A percentile compares a stretch with the other conserved stretches of the same genome.
phyloP scores from a whole-genome alignment of 2,888 invertebrate species.

The Zootermopsis nevadensis region DNA sequence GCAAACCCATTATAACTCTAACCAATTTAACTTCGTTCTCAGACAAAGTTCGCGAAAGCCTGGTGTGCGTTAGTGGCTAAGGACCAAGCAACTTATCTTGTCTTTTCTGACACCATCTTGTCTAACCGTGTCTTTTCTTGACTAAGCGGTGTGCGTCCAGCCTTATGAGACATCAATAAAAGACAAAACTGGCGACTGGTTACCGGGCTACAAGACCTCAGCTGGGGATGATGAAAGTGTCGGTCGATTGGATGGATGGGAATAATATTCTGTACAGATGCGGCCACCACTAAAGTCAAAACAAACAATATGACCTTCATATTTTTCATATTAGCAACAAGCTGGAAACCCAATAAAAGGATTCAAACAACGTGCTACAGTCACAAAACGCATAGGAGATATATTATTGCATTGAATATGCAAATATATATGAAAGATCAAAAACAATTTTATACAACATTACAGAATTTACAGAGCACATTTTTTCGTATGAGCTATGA shows the following conservation, averaged over 20 bases:
- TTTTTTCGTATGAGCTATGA: neutral
- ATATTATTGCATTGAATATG: neutral
- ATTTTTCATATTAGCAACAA: neutral
- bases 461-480: too few relatives aligned
- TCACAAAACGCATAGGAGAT: neutral
- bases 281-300: neutral
- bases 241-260: neutral
- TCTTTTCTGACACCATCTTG: too few relatives aligned
- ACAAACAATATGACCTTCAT: neutral
- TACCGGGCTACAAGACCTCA: neutral
- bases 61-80: too few relatives aligned
- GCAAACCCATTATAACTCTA: too few relatives aligned
- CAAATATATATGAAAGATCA: neutral
- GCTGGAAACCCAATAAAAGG: too few relatives aligned
- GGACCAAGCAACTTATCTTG: too few relatives aligned
- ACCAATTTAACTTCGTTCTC: too few relatives aligned
- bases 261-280: conserved; percentile 14
- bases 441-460: neutral
- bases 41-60: too few relatives aligned
- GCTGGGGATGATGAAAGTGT: neutral
- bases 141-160: too few relatives aligned
- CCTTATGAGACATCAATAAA: conserved; percentile 30
- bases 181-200: neutral
- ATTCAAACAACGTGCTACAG: neutral
- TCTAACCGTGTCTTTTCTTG: too few relatives aligned